These are phyloP conservation scores for Dendrolimus kikuchii DNA, from an alignment of 1,140 invertebrate species.

Conservation along the genomic window DNA sequence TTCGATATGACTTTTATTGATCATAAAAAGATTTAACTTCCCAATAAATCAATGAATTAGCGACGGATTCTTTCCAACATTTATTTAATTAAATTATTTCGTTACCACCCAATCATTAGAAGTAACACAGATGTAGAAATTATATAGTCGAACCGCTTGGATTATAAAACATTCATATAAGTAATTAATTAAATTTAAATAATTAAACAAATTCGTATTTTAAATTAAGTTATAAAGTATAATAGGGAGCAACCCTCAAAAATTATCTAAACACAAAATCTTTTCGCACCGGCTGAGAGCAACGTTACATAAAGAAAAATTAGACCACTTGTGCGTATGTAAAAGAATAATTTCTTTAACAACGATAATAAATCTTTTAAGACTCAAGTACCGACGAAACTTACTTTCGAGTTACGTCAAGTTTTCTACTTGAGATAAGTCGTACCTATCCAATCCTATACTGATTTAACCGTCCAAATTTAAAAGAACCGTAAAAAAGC, in stretches of 20 bases:
- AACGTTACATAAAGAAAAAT: conserved; percentile 13
- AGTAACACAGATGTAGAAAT: too few relatives aligned
- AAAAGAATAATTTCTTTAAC: conserved; percentile 18
- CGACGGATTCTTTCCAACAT: too few relatives aligned
- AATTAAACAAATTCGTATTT: not conserved
- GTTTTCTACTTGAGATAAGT: conserved; percentile 42
- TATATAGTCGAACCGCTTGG: too few relatives aligned
- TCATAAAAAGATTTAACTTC: too few relatives aligned
- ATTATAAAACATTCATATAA: too few relatives aligned
- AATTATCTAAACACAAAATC: conserved; percentile 11
- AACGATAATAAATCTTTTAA: conserved; percentile 23
- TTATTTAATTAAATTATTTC: too few relatives aligned
- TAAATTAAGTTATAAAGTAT: not conserved
- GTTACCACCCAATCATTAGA: too few relatives aligned
- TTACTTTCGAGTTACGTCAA: conserved; percentile 33
- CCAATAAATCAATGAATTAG: too few relatives aligned
- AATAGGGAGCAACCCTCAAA: not conserved
- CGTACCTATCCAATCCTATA: conserved; percentile 37
- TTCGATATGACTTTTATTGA: too few relatives aligned
- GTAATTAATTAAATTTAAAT: too few relatives aligned
- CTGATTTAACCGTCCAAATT: conserved; percentile 27
- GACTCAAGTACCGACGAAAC: conserved; percentile 19
- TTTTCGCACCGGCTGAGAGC: conserved; percentile 8
- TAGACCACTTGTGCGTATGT: conserved; percentile 5
- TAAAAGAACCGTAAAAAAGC: conserved; percentile 29